Conservation (phyloP, 2,888 invertebrate genomes). For the Rhimphoctona megacephalus region DNA sequence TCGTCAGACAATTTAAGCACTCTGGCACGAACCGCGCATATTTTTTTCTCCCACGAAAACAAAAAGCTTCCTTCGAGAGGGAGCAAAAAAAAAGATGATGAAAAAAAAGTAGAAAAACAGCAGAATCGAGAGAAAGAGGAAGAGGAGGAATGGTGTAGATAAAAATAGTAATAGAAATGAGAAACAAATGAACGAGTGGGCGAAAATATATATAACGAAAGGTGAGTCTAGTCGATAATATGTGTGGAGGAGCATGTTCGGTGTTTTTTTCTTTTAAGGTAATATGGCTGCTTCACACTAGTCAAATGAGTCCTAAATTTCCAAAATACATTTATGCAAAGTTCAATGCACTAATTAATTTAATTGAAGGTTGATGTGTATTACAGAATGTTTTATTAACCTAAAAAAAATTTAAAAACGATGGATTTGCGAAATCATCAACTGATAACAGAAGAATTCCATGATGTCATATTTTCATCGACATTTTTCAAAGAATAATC, state of each 20-base stretch:
- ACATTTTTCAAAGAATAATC: too few relatives aligned
- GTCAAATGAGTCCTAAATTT: too few relatives aligned
- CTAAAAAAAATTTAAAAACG: too few relatives aligned
- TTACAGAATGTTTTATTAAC: too few relatives aligned
- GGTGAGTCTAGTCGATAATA: slow-evolving; percentile 32
- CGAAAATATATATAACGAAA: slow-evolving; percentile 14
- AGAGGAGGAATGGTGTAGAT: slow-evolving; percentile 7
- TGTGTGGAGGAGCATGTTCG: slow-evolving; percentile 12
- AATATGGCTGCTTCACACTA: too few relatives aligned
- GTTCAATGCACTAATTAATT: too few relatives aligned
- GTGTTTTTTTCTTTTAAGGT: slow-evolving; percentile 22
- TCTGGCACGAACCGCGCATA: neutral
- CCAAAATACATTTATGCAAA: too few relatives aligned
- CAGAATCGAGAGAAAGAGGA: neutral
- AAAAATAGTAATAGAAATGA: slow-evolving; percentile 50
- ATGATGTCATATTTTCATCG: too few relatives aligned
- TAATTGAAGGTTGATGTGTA: too few relatives aligned
- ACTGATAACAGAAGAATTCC: too few relatives aligned
- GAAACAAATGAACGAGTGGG: slow-evolving; percentile 53
- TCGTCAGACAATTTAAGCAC: neutral
- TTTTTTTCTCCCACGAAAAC: slow-evolving; percentile 15
- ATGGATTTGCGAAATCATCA: too few relatives aligned
- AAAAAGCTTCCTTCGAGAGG: slow-evolving; percentile 2
- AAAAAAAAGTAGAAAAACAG: slow-evolving; percentile 3
- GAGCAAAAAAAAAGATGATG: neutral